These are phyloP conservation scores for Aphyosemion australe DNA, from an alignment of 2,113 vertebrate species.

Conservation along the genomic window DNA sequence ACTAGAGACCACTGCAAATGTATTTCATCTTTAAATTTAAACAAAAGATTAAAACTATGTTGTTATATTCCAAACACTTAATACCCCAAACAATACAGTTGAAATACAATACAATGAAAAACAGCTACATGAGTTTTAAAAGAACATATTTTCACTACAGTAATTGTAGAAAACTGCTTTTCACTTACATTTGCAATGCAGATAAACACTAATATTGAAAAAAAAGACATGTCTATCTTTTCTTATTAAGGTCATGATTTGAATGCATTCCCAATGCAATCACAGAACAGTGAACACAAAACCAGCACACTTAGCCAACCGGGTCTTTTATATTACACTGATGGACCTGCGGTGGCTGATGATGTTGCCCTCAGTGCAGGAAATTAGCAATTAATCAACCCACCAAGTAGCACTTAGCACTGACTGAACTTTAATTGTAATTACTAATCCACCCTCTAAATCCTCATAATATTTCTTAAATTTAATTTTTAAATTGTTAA, in stretches of 20 bases:
- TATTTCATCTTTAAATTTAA: too few species aligned
- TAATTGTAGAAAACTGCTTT: too few species aligned
- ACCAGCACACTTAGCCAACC: constrained; percentile 17
- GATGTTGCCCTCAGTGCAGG: constrained; percentile 22
- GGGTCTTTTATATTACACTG: constrained; percentile 26
- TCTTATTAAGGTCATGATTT: background rate
- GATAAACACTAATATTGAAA: too few species aligned
- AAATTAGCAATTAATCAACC: constrained; percentile 40
- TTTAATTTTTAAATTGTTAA: background rate
- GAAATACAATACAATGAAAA: too few species aligned
- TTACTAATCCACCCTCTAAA: constrained; percentile 1
- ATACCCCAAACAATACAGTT: too few species aligned
- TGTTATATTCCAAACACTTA: too few species aligned
- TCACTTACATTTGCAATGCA: too few species aligned
- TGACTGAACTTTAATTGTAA: constrained; percentile 1
- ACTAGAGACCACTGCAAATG: too few species aligned
- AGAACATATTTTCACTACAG: too few species aligned
- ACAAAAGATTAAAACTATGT: too few species aligned
- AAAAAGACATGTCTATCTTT: too few species aligned
- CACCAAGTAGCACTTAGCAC: constrained; percentile 29
- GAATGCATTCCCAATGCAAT: background rate
- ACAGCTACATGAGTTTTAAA: too few species aligned
- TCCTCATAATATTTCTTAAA: constrained; percentile 4
- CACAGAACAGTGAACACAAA: constrained; percentile 7
- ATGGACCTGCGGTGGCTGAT: constrained; percentile 16